phyloP scores from a whole-genome alignment of 2,888 invertebrate genomes.

The Alcis repandata region DNA sequence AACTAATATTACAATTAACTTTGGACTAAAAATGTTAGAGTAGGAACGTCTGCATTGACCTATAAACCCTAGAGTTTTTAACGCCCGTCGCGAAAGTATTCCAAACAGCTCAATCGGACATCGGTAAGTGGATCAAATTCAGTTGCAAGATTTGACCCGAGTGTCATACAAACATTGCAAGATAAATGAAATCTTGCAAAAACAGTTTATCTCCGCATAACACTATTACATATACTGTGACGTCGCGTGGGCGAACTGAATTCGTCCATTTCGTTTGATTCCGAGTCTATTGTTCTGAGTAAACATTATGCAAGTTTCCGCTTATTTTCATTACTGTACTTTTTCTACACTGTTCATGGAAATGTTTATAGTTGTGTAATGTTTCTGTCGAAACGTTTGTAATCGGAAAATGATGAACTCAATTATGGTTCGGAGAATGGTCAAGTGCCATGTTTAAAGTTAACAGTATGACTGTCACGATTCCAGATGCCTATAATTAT shows the following conservation, averaged over 20 bases:
- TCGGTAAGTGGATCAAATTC: too few relatives aligned
- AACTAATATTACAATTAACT: too few relatives aligned
- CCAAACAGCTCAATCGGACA: too few relatives aligned
- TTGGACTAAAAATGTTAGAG: too few relatives aligned
- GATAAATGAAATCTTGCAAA: too few relatives aligned
- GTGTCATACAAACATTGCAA: too few relatives aligned
- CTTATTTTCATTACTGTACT: conserved; percentile 30
- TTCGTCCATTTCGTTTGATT: conserved; percentile 7
- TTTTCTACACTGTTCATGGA: conserved; percentile 28
- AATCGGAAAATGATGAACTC: conserved; percentile 38
- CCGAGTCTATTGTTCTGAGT: conserved; percentile 28
- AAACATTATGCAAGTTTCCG: conserved; percentile 31
- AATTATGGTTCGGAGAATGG: conserved; percentile 29
- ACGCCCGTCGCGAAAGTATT: too few relatives aligned
- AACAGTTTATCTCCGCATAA: too few relatives aligned
- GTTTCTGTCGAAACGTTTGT: conserved; percentile 30
- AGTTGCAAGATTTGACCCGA: too few relatives aligned
- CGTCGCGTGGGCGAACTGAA: conserved; percentile 3
- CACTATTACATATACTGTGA: neutral
- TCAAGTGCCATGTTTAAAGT: conserved; percentile 19
- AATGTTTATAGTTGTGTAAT: conserved; percentile 34
- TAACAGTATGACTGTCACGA: too few relatives aligned
- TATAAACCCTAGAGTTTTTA: too few relatives aligned
- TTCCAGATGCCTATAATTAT: neutral
- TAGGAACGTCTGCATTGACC: too few relatives aligned